Evolutionary conservation across 2,113 vertebrate species (phyloP).

Genomic region (Mellivora capensis): DNA sequence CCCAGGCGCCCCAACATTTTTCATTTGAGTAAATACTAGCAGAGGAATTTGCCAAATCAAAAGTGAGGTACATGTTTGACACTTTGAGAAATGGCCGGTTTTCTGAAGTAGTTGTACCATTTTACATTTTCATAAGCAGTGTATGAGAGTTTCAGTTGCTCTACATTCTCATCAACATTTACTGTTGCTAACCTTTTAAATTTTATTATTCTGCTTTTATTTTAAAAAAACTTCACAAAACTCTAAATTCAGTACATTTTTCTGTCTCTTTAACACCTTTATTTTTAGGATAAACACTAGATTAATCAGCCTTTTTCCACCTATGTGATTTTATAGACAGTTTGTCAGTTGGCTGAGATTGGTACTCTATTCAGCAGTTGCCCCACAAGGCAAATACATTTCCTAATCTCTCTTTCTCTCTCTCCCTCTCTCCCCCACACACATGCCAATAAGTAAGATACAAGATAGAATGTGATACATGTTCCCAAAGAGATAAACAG

Average conservation of each 20-base stretch:
- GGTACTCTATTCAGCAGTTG: neutral
- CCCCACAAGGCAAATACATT: neutral
- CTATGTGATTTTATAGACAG: neutral
- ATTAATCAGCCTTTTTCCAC: neutral
- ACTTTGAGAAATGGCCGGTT: neutral
- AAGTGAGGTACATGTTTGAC: neutral
- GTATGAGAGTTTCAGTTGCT: neutral
- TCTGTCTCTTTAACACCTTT: neutral
- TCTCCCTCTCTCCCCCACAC: neutral
- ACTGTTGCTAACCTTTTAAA: neutral
- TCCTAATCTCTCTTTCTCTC: neutral
- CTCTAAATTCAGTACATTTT: neutral
- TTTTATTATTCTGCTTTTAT: neutral
- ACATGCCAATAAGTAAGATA: neutral
- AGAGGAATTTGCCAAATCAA: neutral
- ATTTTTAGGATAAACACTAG: neutral
- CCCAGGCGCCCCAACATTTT: neutral
- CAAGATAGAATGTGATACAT: neutral
- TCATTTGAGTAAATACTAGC: conserved; percentile 1
- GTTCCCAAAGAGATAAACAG: neutral
- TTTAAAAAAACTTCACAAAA: neutral
- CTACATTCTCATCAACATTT: neutral
- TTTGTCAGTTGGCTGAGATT: neutral
- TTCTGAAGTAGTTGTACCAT: neutral
- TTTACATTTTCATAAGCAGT: neutral